Conservation (phyloP, 2,113 vertebrate genomes). For the Phrynosoma platyrhinos region DNA sequence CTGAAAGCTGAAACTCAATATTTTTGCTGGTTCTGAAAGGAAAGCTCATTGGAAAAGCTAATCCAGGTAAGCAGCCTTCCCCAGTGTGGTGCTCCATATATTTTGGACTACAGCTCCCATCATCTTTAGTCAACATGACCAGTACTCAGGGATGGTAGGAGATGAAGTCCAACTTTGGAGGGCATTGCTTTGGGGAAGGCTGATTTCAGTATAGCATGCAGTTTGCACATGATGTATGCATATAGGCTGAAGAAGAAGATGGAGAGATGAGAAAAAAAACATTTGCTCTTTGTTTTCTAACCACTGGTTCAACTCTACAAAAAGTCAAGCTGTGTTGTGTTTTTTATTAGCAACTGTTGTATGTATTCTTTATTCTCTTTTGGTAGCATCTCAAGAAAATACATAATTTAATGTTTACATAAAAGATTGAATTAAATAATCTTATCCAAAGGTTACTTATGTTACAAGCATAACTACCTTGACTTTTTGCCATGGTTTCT, state of each 20-base stretch:
- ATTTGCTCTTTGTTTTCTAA: neutral
- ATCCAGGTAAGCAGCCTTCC: too few species aligned
- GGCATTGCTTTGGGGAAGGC: neutral
- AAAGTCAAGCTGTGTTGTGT: neutral
- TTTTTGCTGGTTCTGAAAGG: too few species aligned
- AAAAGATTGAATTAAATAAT: neutral
- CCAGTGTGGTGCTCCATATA: neutral
- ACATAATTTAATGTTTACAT: neutral
- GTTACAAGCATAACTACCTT: neutral
- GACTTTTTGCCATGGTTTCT: slow-evolving; percentile 29
- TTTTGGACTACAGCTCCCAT: neutral
- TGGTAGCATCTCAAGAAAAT: neutral
- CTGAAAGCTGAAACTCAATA: too few species aligned
- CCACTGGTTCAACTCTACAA: neutral
- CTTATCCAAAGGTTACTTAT: slow-evolving; percentile 20
- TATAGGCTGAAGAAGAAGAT: neutral
- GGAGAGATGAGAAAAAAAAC: neutral
- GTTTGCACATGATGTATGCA: neutral
- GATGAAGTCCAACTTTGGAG: neutral
- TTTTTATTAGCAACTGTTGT: neutral
- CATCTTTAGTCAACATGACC: neutral
- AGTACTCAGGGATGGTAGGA: neutral
- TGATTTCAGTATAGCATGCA: neutral
- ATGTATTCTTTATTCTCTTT: neutral
- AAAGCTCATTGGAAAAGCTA: too few species aligned